phyloP scores from a whole-genome alignment of 2,797 vertebrate genomes.

The Microhierax caerulescens region DNA sequence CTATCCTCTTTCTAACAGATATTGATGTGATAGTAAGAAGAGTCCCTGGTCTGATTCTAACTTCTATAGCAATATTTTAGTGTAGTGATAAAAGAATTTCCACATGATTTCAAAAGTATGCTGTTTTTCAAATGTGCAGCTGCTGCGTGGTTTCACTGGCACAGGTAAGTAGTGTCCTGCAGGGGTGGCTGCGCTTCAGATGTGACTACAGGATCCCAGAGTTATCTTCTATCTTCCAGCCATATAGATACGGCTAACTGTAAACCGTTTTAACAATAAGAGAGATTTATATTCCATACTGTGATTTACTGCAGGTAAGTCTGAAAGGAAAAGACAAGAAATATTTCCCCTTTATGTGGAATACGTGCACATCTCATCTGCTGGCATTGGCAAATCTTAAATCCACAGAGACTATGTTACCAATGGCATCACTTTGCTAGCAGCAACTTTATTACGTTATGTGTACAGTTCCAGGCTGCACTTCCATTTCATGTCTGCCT shows the following conservation, averaged over 20 bases:
- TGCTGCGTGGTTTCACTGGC: neutral
- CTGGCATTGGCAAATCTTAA: neutral
- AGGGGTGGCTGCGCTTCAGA: neutral
- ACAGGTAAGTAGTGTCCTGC: neutral
- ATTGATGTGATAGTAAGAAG: neutral
- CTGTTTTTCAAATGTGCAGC: neutral
- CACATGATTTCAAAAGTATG: neutral
- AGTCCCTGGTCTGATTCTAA: neutral
- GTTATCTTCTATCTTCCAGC: neutral
- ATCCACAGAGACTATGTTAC: neutral
- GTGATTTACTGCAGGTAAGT: neutral
- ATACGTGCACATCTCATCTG: neutral
- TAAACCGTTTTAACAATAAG: neutral
- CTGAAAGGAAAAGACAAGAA: neutral
- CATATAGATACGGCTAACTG: neutral
- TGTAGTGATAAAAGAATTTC: neutral
- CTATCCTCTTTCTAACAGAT: neutral
- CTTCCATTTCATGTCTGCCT: neutral
- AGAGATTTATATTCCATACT: neutral
- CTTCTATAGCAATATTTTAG: neutral
- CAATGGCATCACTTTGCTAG: neutral
- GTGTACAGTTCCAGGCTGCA: neutral
- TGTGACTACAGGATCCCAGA: neutral
- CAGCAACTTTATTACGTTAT: neutral
- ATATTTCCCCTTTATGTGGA: neutral